Percentiles rank a stretch among this genome's conserved stretches.
These are phyloP conservation scores for Rhadina sibilatrix DNA, from an alignment of 2,113 vertebrate genomes.

Conservation along the genomic window DNA sequence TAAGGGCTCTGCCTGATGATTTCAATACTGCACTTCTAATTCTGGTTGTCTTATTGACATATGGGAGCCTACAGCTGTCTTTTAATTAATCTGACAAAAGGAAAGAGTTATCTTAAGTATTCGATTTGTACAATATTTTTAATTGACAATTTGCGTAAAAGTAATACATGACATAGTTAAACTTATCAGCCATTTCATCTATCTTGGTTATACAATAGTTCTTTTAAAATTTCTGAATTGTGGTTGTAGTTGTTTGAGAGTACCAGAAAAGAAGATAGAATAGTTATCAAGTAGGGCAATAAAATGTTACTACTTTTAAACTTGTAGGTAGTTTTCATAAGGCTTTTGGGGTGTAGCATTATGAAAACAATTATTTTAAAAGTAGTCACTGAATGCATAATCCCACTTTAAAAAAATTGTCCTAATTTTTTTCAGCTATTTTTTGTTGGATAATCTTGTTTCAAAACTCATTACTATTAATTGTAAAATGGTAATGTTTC, in stretches of 20 bases:
- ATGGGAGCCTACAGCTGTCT: neutral
- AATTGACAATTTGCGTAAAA: neutral
- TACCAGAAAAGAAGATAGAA: neutral
- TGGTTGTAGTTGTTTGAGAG: neutral
- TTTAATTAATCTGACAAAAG: neutral
- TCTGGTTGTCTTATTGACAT: neutral
- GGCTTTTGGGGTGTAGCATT: neutral
- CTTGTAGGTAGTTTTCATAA: neutral
- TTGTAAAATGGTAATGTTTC: constrained; percentile 3
- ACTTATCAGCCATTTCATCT: neutral
- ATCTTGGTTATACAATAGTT: neutral
- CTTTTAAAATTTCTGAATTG: neutral
- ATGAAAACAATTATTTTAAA: neutral
- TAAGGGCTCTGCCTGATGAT: neutral
- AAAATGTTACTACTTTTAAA: neutral
- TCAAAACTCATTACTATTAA: neutral
- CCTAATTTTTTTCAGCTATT: neutral
- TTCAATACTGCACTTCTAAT: neutral
- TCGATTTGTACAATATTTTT: neutral
- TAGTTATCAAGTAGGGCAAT: neutral
- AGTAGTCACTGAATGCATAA: neutral
- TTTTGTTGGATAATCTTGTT: neutral
- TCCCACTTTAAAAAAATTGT: neutral
- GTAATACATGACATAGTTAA: neutral
- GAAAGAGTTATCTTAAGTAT: neutral